Percentiles rank a stretch among this genome's conserved stretches.
These are phyloP conservation scores for Eriosoma lanigerum DNA, from an alignment of 1,140 invertebrate species.

Conservation along the genomic window DNA sequence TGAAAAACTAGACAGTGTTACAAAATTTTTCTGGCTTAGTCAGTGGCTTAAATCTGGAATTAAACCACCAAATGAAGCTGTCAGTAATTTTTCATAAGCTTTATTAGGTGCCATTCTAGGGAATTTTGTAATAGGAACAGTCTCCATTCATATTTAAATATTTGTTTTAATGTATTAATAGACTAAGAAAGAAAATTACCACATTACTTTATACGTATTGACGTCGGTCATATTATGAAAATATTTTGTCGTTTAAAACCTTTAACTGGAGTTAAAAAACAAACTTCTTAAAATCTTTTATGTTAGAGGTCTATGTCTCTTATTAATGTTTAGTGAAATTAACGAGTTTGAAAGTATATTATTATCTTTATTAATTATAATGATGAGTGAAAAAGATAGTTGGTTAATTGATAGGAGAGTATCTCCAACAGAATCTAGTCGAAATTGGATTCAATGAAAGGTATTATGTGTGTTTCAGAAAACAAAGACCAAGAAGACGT, in stretches of 20 bases:
- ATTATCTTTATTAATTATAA: neutral
- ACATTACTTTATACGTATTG: slow-evolving; percentile 8
- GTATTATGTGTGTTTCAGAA: neutral
- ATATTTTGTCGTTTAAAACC: slow-evolving; percentile 3
- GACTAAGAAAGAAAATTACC: neutral
- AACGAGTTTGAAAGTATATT: neutral
- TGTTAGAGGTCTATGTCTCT: neutral
- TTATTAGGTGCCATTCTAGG: neutral
- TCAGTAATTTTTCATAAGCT: neutral
- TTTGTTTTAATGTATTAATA: neutral
- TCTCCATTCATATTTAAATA: neutral
- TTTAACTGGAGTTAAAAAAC: neutral
- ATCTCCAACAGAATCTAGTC: neutral
- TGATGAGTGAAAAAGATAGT: neutral
- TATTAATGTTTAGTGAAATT: neutral
- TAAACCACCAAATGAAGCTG: neutral
- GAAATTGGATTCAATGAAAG: neutral
- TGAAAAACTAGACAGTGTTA: slow-evolving; percentile 6
- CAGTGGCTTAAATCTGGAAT: slow-evolving; percentile 7
- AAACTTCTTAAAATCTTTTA: neutral
- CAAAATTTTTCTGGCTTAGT: neutral
- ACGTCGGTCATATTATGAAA: neutral
- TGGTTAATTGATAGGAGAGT: neutral
- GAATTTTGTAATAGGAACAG: neutral
- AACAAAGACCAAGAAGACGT: neutral